These are phyloP conservation scores for Gopherus flavomarginatus DNA, from an alignment of 2,113 vertebrate species.

Conservation along the genomic window DNA sequence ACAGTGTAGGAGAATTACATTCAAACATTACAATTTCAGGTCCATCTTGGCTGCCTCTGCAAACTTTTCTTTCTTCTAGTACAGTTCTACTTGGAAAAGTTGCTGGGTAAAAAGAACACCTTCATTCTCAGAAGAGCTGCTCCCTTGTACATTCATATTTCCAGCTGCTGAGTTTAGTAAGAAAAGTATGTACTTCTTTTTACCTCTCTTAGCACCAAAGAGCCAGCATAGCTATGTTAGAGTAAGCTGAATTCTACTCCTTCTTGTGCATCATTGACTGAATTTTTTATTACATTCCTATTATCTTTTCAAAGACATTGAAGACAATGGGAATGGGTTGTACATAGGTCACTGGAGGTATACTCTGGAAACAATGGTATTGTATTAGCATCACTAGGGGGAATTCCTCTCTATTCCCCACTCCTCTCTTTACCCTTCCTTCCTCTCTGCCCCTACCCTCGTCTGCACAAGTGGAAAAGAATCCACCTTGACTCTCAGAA, in stretches of 20 bases:
- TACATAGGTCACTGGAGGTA: neutral
- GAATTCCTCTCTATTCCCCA: neutral
- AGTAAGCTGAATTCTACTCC: neutral
- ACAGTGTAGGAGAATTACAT: neutral
- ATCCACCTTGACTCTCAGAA: neutral
- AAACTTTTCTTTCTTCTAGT: neutral
- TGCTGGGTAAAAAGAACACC: neutral
- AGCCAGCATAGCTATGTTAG: neutral
- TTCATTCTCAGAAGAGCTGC: neutral
- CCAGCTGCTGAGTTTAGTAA: neutral
- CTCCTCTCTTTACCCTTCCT: no score
- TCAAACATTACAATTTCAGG: neutral
- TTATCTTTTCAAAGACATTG: neutral
- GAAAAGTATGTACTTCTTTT: neutral
- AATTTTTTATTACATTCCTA: neutral
- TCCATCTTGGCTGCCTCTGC: accelerated
- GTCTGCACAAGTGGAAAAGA: neutral
- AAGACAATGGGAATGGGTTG: neutral
- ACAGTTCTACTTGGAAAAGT: neutral
- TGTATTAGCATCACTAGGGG: neutral
- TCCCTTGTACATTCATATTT: neutral
- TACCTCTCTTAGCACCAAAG: neutral
- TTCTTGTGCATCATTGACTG: neutral
- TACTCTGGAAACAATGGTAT: neutral
- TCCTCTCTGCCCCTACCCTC: neutral